Base-by-base conservation (phyloP, 2,888 invertebrate genomes). In the Sinelater perroti region DNA sequence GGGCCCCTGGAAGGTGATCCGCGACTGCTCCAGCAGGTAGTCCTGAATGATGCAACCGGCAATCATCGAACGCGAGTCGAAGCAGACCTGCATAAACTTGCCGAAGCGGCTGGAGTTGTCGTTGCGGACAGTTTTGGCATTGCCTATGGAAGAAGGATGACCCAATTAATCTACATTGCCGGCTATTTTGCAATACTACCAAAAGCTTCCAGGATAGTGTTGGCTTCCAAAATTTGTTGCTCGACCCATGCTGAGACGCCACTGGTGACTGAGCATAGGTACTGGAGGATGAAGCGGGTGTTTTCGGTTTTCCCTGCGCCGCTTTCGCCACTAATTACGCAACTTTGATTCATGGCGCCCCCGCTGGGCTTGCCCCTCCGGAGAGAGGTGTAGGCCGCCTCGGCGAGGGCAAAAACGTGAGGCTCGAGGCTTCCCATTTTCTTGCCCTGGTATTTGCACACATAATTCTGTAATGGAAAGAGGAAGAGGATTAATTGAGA, bases 291-390 rank as follows among this genome's bases (percentile, higher is more conserved):
- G 72, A 95, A 87, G 77, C 95, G 93, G 2, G 95, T 95, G 46
- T 92, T 93, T 78, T 95, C 95, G 1, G 95, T 95, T 80, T 95
- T 95, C 45, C 95, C 95, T 2, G 95, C 94, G 3, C 95, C 95
- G 70, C 93, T 93, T 79, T 95, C 95, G 1, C 95, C 95, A 28
- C 93, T 93, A 82, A 95, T 95, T 51, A 95, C 93, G 70, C 93
- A 90, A 46, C 93, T 93, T 79, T 94, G 91, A 74, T 87, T 87
- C 54, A 67, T 73, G 60, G 67, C 68, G 3, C 66, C 69, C 45
- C 69, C 70, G 17, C 66, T 68, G 20, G 67, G 69, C 40, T 67
- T 68, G 45, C 70, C 71, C 16, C 68, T 85, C 80, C 87, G 87
- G 53, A 92, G 80, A 10, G 88, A 89, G 57, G 87, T 86, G 78